A percentile compares a stretch with the other conserved stretches of the same genome.
Conservation (phyloP, 2,888 invertebrate species). For the Trimorus sp. region DNA sequence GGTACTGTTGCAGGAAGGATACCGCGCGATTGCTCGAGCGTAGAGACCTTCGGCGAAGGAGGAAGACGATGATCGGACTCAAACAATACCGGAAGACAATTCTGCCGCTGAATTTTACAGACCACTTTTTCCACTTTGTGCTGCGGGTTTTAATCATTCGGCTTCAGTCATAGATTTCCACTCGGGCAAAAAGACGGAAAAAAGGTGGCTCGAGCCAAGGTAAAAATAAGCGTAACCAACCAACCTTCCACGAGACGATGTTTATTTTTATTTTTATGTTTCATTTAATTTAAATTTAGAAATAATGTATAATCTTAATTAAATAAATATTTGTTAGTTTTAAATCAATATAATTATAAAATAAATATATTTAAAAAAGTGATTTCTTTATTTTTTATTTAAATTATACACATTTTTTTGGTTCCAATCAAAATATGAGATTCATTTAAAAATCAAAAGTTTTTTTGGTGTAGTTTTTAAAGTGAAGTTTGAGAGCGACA, state of each 20-base stretch:
- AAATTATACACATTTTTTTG: too few species aligned
- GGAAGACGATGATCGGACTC: conserved; percentile 56
- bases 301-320: too few species aligned
- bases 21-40: conserved; percentile 63
- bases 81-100: conserved; percentile 63
- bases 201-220: conserved; percentile 28
- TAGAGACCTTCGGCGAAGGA: conserved; percentile 57
- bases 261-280: conserved; percentile 11
- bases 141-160: conserved; percentile 69
- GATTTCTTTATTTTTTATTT: too few species aligned
- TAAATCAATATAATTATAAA: too few species aligned
- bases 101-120: conserved; percentile 61
- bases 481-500: too few species aligned
- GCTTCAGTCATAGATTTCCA: conserved; percentile 49
- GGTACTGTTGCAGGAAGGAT: conserved; percentile 69
- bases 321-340: too few species aligned
- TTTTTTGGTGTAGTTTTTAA: too few species aligned
- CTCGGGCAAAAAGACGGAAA: conserved; percentile 23
- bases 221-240: conserved; percentile 49
- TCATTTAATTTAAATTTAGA: too few species aligned
- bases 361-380: too few species aligned
- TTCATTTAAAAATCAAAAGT: too few species aligned
- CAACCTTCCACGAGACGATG: conserved; percentile 29
- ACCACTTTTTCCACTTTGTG: conserved; percentile 66
- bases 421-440: too few species aligned